Percentiles rank a stretch among this genome's conserved stretches.
Conservation (phyloP, 2,797 vertebrate species). For the Mallotus villosus region DNA sequence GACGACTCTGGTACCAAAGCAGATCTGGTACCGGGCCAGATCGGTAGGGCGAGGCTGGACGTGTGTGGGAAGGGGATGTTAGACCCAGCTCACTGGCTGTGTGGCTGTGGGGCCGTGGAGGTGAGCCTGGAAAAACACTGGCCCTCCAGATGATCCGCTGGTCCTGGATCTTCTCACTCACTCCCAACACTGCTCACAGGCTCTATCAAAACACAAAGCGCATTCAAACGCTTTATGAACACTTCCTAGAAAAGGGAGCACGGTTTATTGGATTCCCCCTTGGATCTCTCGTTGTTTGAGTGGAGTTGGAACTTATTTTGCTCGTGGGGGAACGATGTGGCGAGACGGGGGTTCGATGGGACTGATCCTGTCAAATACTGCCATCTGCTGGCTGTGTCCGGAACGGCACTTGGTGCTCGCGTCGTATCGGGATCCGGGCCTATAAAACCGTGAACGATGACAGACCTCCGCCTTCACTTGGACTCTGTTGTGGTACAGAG, state of each 20-base stretch:
- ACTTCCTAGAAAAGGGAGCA: neutral
- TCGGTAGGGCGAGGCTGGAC: neutral
- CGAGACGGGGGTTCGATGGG: neutral
- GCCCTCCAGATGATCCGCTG: neutral
- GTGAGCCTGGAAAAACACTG: neutral
- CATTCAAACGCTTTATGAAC: neutral
- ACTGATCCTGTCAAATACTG: conserved; percentile 56
- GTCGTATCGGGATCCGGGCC: no score
- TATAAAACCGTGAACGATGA: neutral
- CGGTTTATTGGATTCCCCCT: neutral
- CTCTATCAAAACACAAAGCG: neutral
- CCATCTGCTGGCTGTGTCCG: conserved; percentile 59
- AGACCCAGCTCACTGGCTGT: neutral
- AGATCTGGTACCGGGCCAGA: neutral
- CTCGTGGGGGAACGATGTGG: neutral
- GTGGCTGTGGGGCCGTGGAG: neutral
- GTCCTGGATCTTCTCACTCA: neutral
- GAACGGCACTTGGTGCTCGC: neutral
- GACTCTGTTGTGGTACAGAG: conserved; percentile 1
- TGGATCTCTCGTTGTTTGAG: neutral
- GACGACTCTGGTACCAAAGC: no score
- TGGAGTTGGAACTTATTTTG: neutral
- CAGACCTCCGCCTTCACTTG: neutral
- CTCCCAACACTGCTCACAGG: neutral
- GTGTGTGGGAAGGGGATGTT: no score